These are phyloP conservation scores for Heliconius ethilla DNA, from an alignment of 2,888 invertebrate genomes.

Conservation along the genomic window DNA sequence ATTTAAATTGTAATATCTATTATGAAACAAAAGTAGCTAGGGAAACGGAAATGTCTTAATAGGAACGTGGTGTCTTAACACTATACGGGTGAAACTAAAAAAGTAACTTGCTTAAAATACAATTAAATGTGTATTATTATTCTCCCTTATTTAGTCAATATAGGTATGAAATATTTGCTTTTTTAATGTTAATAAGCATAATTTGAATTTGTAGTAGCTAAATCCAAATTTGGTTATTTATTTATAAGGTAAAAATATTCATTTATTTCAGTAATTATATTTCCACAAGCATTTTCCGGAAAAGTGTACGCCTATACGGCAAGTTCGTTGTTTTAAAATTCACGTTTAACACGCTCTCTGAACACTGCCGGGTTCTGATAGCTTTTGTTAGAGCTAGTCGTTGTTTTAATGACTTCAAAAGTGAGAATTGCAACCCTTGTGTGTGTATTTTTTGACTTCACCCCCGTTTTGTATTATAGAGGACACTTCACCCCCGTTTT, in stretches of 20 bases:
- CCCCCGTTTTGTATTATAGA: background rate
- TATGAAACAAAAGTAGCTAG: background rate
- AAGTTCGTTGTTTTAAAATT: conserved; percentile 4
- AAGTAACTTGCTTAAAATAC: too few relatives aligned
- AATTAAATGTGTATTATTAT: too few relatives aligned
- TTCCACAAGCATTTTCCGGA: conserved; percentile 1
- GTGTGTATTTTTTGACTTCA: background rate
- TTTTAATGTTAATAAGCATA: background rate
- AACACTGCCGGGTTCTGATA: conserved; percentile 7
- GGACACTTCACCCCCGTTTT: background rate
- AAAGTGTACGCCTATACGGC: background rate
- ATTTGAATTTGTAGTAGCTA: background rate
- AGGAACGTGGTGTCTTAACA: too few relatives aligned
- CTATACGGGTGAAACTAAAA: too few relatives aligned
- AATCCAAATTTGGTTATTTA: too few relatives aligned
- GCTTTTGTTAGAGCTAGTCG: conserved; percentile 12
- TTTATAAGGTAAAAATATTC: background rate
- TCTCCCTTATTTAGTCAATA: too few relatives aligned
- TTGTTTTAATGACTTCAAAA: background rate
- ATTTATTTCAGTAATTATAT: background rate
- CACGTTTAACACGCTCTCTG: conserved; percentile 10
- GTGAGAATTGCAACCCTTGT: background rate
- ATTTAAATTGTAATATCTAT: background rate
- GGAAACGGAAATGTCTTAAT: too few relatives aligned
- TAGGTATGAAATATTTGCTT: background rate